phyloP scores from a whole-genome alignment of 2,888 invertebrate genomes.

The Melieria omissa region DNA sequence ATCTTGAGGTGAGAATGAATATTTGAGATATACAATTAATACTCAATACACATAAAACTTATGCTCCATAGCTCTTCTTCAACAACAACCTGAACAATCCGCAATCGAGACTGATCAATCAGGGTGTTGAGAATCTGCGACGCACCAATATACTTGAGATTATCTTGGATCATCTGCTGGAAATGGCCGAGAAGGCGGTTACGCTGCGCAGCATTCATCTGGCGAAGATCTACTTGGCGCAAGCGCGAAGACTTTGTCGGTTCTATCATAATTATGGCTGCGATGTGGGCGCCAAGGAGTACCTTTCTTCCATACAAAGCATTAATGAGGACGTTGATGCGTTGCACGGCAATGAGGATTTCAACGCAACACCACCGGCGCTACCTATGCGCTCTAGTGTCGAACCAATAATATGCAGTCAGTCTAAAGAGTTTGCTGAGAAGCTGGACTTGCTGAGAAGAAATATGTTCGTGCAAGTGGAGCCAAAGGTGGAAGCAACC shows the following conservation, averaged over 20 bases:
- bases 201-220: conserved; percentile 73
- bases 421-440: conserved; percentile 21
- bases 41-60: neutral
- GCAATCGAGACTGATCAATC: conserved; percentile 50
- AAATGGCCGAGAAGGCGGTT: conserved; percentile 75
- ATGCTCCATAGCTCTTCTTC: conserved; percentile 49
- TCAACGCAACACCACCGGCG: conserved; percentile 45
- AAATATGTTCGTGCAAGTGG: conserved; percentile 31
- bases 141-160: conserved; percentile 75
- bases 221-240: conserved; percentile 76
- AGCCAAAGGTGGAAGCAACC: conserved; percentile 21
- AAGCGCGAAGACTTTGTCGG: conserved; percentile 75
- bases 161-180: conserved; percentile 78
- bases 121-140: conserved; percentile 71
- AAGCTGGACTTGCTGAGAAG: conserved; percentile 27
- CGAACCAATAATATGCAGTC: conserved; percentile 46
- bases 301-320: conserved; percentile 70
- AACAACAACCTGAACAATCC: conserved; percentile 45
- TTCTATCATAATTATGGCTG: conserved; percentile 72
- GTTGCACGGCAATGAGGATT: conserved; percentile 46
- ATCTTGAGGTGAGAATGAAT: conserved; percentile 68
- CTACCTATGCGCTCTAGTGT: conserved; percentile 54
- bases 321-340: conserved; percentile 68
- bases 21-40: neutral
- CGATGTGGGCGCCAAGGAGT: conserved; percentile 70